Conservation (phyloP, 92 coral and sea anemone genomes). For the Porites lobata region DNA sequence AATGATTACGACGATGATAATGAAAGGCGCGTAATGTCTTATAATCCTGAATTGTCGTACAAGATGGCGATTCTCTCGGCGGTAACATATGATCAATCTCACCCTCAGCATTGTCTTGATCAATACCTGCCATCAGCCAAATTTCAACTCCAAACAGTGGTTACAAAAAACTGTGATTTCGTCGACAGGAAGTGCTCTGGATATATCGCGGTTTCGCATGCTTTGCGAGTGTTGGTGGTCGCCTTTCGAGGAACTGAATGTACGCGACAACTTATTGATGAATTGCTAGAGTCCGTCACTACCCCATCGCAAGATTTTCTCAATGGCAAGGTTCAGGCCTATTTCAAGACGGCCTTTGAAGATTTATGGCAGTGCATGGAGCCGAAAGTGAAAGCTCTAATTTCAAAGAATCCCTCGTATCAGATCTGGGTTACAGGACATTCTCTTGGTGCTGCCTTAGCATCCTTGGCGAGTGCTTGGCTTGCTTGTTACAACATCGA, state of each 20-base stretch:
- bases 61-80: no score
- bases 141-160: constrained; percentile 42
- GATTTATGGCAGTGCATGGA: no score
- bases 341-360: no score
- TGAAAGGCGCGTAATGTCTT: not conserved
- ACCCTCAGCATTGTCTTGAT: no score
- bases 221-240: no score
- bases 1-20: constrained; percentile 6
- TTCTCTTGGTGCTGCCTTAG: not conserved
- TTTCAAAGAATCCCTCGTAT: not conserved
- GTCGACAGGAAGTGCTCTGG: no score
- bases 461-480: not conserved
- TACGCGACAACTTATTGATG: no score
- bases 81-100: no score
- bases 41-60: constrained; percentile 15
- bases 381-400: no score
- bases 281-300: not conserved
- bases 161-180: constrained; percentile 39
- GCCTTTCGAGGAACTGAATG: no score
- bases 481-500: not conserved
- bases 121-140: constrained; percentile 21
- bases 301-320: not conserved
- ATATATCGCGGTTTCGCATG: no score
- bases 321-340: no score
- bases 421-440: not conserved